Evolutionary conservation across 2,797 vertebrate genomes (phyloP).

Genomic region (Dendrocincla fuliginosa): DNA sequence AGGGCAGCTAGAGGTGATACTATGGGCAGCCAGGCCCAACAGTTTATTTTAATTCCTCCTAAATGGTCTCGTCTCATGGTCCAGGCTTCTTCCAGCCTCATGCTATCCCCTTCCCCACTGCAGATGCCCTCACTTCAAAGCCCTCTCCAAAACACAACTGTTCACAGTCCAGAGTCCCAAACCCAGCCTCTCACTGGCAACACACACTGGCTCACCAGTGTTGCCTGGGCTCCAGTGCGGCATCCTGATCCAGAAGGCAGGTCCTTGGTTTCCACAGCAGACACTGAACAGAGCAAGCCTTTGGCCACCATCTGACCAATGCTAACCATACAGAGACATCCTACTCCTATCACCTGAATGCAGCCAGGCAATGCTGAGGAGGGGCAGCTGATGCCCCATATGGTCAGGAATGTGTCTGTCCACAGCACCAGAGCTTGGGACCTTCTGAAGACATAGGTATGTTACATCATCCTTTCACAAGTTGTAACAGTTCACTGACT

Average conservation of each 20-base stretch:
- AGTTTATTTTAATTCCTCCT: background rate
- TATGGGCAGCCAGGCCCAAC: background rate
- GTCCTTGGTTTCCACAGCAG: background rate
- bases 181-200: background rate
- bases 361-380: fast-evolving
- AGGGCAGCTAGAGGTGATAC: background rate
- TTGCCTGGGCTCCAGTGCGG: background rate
- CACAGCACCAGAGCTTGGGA: background rate
- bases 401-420: background rate
- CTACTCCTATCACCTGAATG: background rate
- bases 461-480: background rate
- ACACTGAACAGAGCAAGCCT: background rate
- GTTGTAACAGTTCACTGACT: background rate
- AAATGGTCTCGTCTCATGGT: background rate
- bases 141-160: background rate
- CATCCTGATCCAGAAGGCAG: background rate
- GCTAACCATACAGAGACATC: fast-evolving
- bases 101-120: background rate
- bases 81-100: background rate
- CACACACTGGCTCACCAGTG: background rate
- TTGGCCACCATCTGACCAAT: fast-evolving
- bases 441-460: background rate
- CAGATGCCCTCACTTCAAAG: background rate
- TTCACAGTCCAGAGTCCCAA: background rate
- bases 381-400: fast-evolving